Percentiles rank a stretch among this genome's conserved stretches.
Evolutionary conservation across 2,888 invertebrate species (phyloP).

Genomic region (Tribolium freemani): DNA sequence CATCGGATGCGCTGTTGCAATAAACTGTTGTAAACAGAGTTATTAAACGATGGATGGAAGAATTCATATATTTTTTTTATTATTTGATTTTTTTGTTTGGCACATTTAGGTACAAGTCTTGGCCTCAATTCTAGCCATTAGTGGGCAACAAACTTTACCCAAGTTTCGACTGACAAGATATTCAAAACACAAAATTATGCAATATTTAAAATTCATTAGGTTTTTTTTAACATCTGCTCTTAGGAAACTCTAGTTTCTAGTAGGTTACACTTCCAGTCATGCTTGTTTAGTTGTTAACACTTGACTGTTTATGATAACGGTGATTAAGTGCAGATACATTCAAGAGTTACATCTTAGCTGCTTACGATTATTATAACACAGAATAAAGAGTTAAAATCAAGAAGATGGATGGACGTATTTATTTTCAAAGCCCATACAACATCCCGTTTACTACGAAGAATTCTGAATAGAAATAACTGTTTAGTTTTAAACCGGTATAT

Average conservation of each 20-base stretch:
- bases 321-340: neutral
- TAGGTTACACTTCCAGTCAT: neutral
- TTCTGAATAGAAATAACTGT: neutral
- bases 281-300: neutral
- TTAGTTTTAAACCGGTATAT: neutral
- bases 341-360: neutral
- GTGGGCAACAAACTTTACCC: neutral
- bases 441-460: neutral
- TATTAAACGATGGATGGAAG: conserved; percentile 11
- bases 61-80: neutral
- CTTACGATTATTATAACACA: neutral
- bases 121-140: conserved; percentile 1
- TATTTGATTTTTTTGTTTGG: neutral
- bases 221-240: neutral
- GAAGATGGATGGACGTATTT: neutral
- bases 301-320: neutral
- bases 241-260: neutral
- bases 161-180: neutral
- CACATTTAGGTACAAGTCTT: neutral
- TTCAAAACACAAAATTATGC: neutral
- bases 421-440: neutral
- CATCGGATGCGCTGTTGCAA: conserved; percentile 25
- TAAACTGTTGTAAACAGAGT: conserved; percentile 20
- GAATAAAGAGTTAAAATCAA: neutral
- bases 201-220: neutral